Evolutionary conservation across 2,797 vertebrate species (phyloP).

Genomic region (Darevskia nairensis): DNA sequence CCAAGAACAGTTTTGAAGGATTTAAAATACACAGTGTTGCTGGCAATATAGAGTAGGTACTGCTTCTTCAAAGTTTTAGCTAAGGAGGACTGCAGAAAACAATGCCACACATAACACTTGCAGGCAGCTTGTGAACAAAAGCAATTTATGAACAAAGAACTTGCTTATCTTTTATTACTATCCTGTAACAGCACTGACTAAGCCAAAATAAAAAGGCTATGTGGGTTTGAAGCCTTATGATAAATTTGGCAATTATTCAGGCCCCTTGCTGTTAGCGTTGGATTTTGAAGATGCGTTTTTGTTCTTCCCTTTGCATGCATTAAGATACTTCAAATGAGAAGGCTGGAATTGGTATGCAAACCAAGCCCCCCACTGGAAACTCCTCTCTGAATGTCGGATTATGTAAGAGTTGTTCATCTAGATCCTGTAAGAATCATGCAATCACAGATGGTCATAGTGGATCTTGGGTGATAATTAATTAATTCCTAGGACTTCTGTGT

Average conservation of each 20-base stretch:
- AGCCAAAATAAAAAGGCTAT: background rate
- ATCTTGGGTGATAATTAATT: background rate
- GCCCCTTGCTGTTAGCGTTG: background rate
- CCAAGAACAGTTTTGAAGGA: too few relatives aligned
- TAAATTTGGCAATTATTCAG: constrained; percentile 15
- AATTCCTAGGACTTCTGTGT: background rate
- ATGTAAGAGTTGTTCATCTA: background rate
- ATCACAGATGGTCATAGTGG: background rate
- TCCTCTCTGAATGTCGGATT: background rate
- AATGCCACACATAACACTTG: background rate
- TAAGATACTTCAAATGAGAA: background rate
- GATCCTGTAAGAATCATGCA: background rate
- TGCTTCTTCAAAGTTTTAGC: background rate
- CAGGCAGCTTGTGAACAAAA: constrained; percentile 6
- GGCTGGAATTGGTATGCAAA: background rate
- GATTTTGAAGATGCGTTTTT: background rate
- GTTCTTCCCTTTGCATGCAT: background rate
- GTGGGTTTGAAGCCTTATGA: background rate
- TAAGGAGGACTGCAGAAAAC: background rate
- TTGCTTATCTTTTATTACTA: constrained; percentile 5
- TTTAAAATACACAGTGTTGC: too few relatives aligned
- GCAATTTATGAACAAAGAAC: background rate
- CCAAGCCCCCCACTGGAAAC: too few relatives aligned
- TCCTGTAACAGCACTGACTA: background rate
- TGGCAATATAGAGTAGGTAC: too few relatives aligned